Base-by-base conservation (phyloP, 2,113 vertebrate species). In the Hippoglossus stenolepis region DNA sequence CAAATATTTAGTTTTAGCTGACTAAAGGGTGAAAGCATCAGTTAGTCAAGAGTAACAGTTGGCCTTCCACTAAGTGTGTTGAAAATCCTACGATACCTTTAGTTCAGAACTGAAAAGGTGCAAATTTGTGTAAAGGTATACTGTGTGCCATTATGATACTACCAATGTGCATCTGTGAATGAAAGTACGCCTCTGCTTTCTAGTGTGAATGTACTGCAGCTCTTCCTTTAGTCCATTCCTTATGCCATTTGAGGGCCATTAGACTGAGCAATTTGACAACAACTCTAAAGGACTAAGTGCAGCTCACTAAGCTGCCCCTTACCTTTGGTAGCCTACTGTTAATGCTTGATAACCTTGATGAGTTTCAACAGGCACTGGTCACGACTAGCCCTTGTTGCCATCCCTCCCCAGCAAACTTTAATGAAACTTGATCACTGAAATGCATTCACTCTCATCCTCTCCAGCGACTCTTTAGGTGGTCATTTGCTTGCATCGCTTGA, bases 381-480 rank as follows among this genome's bases (percentile, higher is more conserved):
- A 83, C 66, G 75, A 28, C 31, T 43, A 10, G 26, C 35, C 47
- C 67, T 23, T 79, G 66, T 71, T 17, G 21, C 20, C 31, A 14
- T 45, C 56, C 73, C 71, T 70, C 31, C 70, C 70, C 13, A 40
- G 6, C 53, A 11, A 67, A 70, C 72, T 66, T 61, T 49, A 87
- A 89, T 90, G 79, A 82, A 78, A 72, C n/a, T 63, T 71, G 80
- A 87, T 89, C 57, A 79, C 35, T 24, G 62, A 79, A 85, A 86
- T 54, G 75, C 68, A 31, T 31, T 31, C 6, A 31, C 31, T 8
- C 67, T 72, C 74, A 59, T 67, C 77, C 10, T 53, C 38, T 67
- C 9, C 59, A 12, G 49, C 7, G 11, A 23, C 76, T 82, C 85
- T 13, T 17, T 62, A 63, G 77, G 82, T 62, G 62, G 61, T 67